phyloP scores from a whole-genome alignment of 2,888 invertebrate genomes.

The Sympetrum striolatum region DNA sequence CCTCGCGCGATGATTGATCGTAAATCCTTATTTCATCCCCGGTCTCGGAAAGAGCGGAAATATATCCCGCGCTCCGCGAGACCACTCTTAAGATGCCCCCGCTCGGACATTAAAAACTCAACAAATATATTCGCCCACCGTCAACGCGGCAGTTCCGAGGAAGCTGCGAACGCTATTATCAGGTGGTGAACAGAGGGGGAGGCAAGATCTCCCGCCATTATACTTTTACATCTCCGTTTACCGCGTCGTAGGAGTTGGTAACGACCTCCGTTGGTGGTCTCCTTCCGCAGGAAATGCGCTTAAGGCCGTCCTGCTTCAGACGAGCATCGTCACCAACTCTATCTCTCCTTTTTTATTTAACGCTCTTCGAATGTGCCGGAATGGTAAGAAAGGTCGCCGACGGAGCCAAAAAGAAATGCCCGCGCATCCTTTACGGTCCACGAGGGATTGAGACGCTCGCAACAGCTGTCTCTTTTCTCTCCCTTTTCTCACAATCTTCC shows the following conservation, averaged over 20 bases:
- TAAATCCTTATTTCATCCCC: background rate
- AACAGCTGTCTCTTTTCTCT: conserved; percentile 18
- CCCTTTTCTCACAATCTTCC: background rate
- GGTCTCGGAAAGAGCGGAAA: background rate
- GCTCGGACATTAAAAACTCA: background rate
- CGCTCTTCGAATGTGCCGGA: background rate
- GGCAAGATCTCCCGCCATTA: background rate
- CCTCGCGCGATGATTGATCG: background rate
- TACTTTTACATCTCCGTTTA: background rate
- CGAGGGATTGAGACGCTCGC: background rate
- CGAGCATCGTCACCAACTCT: background rate
- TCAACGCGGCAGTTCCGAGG: background rate
- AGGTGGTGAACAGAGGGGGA: background rate
- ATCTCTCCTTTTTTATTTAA: background rate
- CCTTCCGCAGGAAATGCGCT: conserved; percentile 1
- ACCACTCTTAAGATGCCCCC: background rate
- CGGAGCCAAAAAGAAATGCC: background rate
- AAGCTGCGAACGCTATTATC: background rate
- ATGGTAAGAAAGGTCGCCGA: background rate
- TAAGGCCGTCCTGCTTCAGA: background rate
- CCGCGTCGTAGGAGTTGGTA: background rate
- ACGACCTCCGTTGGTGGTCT: conserved; percentile 28
- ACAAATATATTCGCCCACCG: background rate
- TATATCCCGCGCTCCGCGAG: background rate
- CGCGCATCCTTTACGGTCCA: background rate